phyloP scores from a whole-genome alignment of 2,797 vertebrate genomes.

The Cuculus canorus region DNA sequence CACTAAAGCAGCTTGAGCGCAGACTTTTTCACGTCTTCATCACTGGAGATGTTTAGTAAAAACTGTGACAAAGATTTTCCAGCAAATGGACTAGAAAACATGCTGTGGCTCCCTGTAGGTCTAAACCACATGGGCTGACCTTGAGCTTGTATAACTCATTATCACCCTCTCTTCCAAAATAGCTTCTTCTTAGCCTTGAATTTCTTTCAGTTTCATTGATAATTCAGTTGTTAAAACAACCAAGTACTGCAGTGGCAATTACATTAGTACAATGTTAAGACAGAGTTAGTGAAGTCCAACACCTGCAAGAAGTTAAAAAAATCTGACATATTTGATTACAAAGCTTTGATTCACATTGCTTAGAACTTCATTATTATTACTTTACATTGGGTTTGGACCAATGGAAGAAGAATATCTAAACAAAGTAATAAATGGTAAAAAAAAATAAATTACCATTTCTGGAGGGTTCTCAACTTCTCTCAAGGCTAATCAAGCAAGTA shows the following conservation, averaged over 20 bases:
- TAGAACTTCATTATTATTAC: background rate
- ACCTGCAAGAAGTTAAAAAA: background rate
- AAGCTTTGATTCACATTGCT: background rate
- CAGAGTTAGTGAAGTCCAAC: background rate
- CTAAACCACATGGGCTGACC: background rate
- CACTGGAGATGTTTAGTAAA: background rate
- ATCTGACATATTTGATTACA: background rate
- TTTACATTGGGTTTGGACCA: background rate
- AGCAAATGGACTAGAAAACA: background rate
- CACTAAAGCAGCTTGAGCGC: background rate
- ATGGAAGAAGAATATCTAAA: background rate
- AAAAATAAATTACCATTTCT: background rate
- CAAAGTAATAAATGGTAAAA: background rate
- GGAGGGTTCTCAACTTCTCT: background rate
- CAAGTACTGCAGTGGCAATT: background rate
- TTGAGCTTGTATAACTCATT: background rate
- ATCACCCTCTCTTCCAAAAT: background rate
- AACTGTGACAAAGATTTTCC: background rate
- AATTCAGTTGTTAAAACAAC: background rate
- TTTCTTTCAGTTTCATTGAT: background rate
- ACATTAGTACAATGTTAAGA: background rate
- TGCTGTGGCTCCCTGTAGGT: background rate
- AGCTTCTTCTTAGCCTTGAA: background rate
- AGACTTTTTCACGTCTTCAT: background rate
- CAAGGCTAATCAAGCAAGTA: background rate